Evolutionary conservation across 2,888 invertebrate genomes (phyloP).

Genomic region (Pterostichus niger): DNA sequence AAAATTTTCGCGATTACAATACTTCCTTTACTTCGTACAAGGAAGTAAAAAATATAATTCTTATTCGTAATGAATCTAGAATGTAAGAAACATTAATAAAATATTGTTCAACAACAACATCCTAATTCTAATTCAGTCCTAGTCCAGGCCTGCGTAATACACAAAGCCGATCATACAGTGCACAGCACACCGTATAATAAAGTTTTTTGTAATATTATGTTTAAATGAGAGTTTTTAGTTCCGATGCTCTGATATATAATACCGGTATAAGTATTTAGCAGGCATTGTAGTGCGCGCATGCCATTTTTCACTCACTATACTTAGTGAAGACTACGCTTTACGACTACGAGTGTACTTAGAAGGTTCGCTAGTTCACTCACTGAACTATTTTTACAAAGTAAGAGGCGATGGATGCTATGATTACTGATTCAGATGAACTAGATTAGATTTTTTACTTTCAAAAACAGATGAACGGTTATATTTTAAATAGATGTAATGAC

Average conservation of each 20-base stretch:
- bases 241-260: slow-evolving; percentile 12
- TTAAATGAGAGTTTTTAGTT: slow-evolving; percentile 30
- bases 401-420: neutral
- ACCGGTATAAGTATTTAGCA: slow-evolving; percentile 26
- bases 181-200: slow-evolving; percentile 23
- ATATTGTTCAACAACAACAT: too few relatives aligned
- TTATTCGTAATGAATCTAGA: too few relatives aligned
- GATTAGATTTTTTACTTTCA: slow-evolving; percentile 29
- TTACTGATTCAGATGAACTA: slow-evolving; percentile 22
- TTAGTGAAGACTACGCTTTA: too few relatives aligned
- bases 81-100: neutral
- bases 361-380: neutral
- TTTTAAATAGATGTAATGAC: neutral
- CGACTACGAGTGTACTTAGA: neutral
- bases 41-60: too few relatives aligned
- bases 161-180: slow-evolving; percentile 33
- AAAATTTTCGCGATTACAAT: too few relatives aligned
- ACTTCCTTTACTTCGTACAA: too few relatives aligned
- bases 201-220: slow-evolving; percentile 28
- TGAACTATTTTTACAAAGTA: slow-evolving; percentile 17
- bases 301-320: slow-evolving; percentile 3
- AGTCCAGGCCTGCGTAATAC: slow-evolving; percentile 4
- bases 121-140: neutral
- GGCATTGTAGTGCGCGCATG: neutral
- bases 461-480: neutral